phyloP scores from a whole-genome alignment of 2,113 vertebrate genomes.

The Apteryx owenii region DNA sequence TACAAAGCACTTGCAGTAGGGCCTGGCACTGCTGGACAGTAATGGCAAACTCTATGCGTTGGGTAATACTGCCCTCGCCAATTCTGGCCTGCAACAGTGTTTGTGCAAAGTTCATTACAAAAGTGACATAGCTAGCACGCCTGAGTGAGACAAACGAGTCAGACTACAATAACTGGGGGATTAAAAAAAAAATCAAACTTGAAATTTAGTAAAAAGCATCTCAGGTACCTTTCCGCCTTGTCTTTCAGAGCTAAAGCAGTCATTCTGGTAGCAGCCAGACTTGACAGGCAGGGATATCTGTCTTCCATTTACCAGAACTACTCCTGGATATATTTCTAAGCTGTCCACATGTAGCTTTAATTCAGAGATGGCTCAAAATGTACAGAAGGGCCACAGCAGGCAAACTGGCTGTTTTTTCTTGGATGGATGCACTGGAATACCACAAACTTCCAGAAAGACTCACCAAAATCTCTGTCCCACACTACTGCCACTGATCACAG shows the following conservation, averaged over 20 bases:
- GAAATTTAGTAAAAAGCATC: neutral
- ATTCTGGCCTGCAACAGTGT: neutral
- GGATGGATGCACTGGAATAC: fast-evolving
- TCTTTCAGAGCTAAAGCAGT: neutral
- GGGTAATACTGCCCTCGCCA: neutral
- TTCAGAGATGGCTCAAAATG: neutral
- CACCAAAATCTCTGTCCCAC: neutral
- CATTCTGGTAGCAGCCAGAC: neutral
- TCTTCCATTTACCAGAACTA: neutral
- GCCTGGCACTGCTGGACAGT: neutral
- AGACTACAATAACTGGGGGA: neutral
- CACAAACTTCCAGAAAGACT: neutral
- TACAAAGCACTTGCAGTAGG: neutral
- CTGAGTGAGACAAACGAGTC: neutral
- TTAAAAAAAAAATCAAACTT: neutral
- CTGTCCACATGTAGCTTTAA: neutral
- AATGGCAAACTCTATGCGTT: neutral
- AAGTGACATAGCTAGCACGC: neutral
- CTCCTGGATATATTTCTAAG: neutral
- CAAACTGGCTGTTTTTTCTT: neutral
- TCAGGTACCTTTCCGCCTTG: neutral
- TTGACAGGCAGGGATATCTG: fast-evolving
- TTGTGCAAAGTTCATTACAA: neutral
- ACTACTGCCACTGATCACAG: neutral
- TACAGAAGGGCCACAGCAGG: neutral